Percentiles rank a stretch among this genome's conserved stretches.
phyloP scores from a whole-genome alignment of 2,888 invertebrate genomes.

The Caenorhabditis sp. region DNA sequence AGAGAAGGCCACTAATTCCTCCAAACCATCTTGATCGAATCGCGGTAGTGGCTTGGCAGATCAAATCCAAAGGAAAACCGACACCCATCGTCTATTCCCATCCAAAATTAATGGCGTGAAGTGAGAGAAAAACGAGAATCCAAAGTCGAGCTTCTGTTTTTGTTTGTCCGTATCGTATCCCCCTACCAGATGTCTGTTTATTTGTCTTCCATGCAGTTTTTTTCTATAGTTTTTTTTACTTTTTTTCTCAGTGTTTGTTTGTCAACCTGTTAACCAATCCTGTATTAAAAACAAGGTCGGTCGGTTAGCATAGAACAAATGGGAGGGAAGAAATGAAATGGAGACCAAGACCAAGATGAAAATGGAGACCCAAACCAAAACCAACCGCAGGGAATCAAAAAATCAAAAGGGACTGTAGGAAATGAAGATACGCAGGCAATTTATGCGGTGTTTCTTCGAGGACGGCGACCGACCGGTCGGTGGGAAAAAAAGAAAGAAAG shows the following conservation, averaged over 20 bases:
- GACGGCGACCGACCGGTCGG: constrained; percentile 42
- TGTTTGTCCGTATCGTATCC: not conserved
- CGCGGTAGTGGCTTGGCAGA: no score
- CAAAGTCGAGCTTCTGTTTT: constrained; percentile 4
- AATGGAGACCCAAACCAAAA: no score
- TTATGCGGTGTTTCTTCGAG: constrained; percentile 46
- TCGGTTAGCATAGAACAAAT: not conserved
- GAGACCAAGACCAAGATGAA: no score
- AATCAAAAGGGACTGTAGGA: no score
- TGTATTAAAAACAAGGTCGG: not conserved
- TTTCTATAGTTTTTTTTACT: not conserved
- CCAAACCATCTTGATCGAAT: constrained; percentile 43
- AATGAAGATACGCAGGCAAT: no score
- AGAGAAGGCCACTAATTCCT: constrained; percentile 35
- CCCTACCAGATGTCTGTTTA: constrained; percentile 19
- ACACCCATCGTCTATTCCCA: no score
- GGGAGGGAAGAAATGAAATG: not conserved
- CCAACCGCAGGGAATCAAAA: no score
- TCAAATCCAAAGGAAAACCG: no score
- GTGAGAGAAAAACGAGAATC: constrained; percentile 41
- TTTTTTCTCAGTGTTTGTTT: not conserved
- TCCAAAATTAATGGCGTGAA: constrained; percentile 44
- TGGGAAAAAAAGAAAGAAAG: constrained; percentile 13
- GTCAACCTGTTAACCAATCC: not conserved
- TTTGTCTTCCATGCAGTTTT: no score